Percentiles rank a stretch among this genome's conserved stretches.
These are phyloP conservation scores for Mythimna loreyi DNA, from an alignment of 2,888 invertebrate genomes.

Conservation along the genomic window DNA sequence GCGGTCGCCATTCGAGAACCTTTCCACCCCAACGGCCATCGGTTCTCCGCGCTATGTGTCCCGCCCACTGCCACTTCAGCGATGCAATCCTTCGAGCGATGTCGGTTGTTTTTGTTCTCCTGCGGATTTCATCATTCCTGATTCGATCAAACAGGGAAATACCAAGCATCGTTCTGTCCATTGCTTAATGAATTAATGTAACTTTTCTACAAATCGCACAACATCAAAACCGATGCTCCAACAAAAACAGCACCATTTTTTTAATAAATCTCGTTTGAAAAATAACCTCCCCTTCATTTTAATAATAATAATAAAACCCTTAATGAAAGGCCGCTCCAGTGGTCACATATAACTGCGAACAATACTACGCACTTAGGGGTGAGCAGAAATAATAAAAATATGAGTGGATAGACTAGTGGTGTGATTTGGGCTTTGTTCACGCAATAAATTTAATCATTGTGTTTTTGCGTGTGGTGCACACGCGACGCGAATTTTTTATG, in stretches of 20 bases:
- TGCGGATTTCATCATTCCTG: too few relatives aligned
- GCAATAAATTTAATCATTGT: constrained; percentile 47
- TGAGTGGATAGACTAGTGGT: constrained; percentile 49
- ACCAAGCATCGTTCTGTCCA: too few relatives aligned
- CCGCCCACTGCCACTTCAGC: too few relatives aligned
- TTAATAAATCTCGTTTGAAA: constrained; percentile 27
- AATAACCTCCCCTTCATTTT: constrained; percentile 57
- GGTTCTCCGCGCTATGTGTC: too few relatives aligned
- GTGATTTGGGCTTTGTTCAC: constrained; percentile 51
- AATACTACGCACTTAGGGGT: constrained; percentile 48
- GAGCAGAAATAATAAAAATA: constrained; percentile 54
- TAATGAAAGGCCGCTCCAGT: constrained; percentile 60
- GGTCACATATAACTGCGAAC: constrained; percentile 57
- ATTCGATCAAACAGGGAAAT: too few relatives aligned
- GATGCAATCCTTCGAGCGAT: too few relatives aligned
- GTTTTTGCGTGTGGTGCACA: constrained; percentile 17
- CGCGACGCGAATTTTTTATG: constrained; percentile 7
- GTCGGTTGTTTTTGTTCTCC: too few relatives aligned
- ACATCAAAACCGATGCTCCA: neutral
- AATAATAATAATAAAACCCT: constrained; percentile 59
- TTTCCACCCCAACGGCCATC: too few relatives aligned
- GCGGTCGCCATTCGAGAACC: too few relatives aligned
- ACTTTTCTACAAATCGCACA: neutral
- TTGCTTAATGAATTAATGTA: too few relatives aligned
- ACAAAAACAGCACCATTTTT: constrained; percentile 11